Conservation (phyloP, 2,888 invertebrate genomes). For the Eupithecia insigniata region DNA sequence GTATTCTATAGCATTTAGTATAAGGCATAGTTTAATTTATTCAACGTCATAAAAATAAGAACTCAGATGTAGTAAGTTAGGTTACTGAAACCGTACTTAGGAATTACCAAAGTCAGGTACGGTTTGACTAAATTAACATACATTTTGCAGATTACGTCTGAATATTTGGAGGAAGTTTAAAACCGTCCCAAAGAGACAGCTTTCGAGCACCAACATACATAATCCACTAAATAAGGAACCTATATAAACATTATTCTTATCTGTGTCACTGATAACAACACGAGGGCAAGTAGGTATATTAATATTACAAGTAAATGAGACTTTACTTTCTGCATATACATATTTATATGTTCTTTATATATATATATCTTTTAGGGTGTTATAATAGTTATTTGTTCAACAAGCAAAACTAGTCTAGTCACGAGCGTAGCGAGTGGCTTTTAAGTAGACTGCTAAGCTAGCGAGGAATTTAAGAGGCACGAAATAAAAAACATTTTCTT, state of each 20-base stretch:
- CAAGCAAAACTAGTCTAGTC: too few relatives aligned
- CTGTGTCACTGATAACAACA: background rate
- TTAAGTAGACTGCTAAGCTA: too few relatives aligned
- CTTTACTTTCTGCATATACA: background rate
- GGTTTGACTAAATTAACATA: conserved; percentile 36
- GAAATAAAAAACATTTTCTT: too few relatives aligned
- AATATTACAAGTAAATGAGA: background rate
- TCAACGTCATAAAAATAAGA: conserved; percentile 27
- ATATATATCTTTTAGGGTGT: background rate
- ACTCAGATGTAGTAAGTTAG: conserved; percentile 22
- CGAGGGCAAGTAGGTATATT: background rate
- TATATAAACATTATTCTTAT: background rate
- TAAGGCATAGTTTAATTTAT: conserved; percentile 15
- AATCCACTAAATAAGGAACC: conserved; percentile 1
- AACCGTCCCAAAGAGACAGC: conserved; percentile 23
- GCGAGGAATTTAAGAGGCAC: too few relatives aligned
- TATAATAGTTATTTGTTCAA: background rate
- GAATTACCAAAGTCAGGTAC: conserved; percentile 28
- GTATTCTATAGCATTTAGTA: background rate
- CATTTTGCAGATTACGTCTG: conserved; percentile 31
- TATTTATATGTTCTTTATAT: too few relatives aligned
- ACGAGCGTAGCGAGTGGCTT: too few relatives aligned
- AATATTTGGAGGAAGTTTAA: conserved; percentile 32
- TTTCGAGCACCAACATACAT: conserved; percentile 8
- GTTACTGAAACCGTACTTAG: conserved; percentile 23